Conservation (phyloP, 2,888 invertebrate genomes). For the Myopa testacea region DNA sequence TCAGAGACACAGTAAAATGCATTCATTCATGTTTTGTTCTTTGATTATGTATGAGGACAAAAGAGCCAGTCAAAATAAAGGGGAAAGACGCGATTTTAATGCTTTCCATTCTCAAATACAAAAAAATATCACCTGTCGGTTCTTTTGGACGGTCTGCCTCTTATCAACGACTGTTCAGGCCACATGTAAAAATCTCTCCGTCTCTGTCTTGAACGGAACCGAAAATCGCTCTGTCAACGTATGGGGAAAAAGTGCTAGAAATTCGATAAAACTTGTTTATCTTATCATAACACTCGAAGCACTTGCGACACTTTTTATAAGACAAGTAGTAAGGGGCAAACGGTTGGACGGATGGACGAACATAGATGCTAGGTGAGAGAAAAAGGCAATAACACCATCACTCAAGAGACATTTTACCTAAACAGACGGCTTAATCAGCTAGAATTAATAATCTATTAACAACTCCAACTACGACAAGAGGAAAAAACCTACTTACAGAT, state of each 20-base stretch:
- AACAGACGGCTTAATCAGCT: conserved; percentile 16
- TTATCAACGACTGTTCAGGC: too few relatives aligned
- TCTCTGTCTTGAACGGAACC: neutral
- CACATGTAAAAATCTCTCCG: too few relatives aligned
- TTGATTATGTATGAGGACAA: too few relatives aligned
- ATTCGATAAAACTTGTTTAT: neutral
- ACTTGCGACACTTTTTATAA: conserved; percentile 19
- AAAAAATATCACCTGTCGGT: too few relatives aligned
- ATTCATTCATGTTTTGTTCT: too few relatives aligned
- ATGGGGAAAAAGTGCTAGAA: neutral
- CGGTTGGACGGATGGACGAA: too few relatives aligned
- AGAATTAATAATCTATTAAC: conserved; percentile 15
- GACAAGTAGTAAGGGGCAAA: neutral
- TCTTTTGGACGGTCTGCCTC: too few relatives aligned
- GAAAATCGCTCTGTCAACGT: neutral
- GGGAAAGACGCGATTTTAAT: too few relatives aligned
- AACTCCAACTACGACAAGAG: neutral
- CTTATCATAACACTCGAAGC: conserved; percentile 13
- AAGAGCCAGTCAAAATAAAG: too few relatives aligned
- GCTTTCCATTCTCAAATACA: too few relatives aligned
- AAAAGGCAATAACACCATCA: neutral
- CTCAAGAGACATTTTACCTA: conserved; percentile 22
- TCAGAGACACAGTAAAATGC: neutral
- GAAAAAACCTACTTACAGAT: too few relatives aligned
- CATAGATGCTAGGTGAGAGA: neutral